Percentiles rank a stretch among this genome's conserved stretches.
phyloP scores from a whole-genome alignment of 2,888 invertebrate species.

The Clusia tigrina region DNA sequence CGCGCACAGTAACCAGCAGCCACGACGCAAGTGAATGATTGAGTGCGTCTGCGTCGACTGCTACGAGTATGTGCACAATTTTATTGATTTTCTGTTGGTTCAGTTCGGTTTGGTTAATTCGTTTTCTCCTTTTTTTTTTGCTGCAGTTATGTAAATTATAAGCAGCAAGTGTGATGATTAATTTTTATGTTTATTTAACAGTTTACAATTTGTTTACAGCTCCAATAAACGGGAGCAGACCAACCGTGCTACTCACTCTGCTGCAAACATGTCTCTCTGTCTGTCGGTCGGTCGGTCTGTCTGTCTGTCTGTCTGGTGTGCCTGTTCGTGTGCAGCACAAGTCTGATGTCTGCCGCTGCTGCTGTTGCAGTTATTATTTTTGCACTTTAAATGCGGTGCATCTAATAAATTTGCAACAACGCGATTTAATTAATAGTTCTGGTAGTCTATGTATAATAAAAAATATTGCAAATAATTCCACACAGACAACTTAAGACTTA shows the following conservation, averaged over 20 bases:
- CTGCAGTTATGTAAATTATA: background rate
- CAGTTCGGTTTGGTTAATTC: background rate
- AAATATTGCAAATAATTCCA: background rate
- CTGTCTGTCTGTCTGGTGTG: background rate
- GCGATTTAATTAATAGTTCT: background rate
- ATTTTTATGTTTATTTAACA: constrained; percentile 39
- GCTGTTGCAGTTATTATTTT: background rate
- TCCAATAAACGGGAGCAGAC: background rate
- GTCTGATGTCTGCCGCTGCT: background rate
- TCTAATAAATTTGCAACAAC: constrained; percentile 8
- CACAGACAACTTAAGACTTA: too few species aligned
- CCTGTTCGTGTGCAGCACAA: too few species aligned
- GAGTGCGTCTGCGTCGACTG: constrained; percentile 13
- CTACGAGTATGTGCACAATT: background rate
- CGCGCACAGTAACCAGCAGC: background rate
- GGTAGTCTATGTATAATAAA: background rate
- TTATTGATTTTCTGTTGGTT: constrained; percentile 3
- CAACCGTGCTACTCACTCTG: background rate
- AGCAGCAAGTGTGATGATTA: constrained; percentile 19
- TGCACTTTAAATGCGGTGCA: background rate
- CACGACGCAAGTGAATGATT: constrained; percentile 9
- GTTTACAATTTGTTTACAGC: constrained; percentile 30
- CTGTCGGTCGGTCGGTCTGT: background rate
- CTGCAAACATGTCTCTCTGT: background rate
- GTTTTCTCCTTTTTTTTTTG: background rate